Base-by-base conservation (phyloP, 2,888 invertebrate species). In the Ceratothoa steindachneri region DNA sequence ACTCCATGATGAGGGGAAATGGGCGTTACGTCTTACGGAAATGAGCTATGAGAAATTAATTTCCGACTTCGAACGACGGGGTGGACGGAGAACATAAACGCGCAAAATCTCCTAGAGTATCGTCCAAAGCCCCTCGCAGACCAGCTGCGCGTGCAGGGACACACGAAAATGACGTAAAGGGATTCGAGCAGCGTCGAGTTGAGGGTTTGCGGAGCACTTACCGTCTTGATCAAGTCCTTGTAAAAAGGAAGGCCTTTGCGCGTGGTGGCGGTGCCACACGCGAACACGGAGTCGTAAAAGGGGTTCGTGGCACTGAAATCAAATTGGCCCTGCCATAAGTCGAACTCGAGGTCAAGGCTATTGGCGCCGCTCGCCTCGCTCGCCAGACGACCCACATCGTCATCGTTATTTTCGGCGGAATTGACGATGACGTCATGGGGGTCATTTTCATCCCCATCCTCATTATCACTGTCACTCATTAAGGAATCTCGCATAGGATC, bases 311-410 rank as follows among this genome's bases (percentile, higher is more conserved):
- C 68, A 60, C n/a, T 31, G 30, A 74, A 67, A 27, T 79, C 76
- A 67, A 93, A 93, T 86, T 93, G 93, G 75, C 93, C 93, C 84
- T 92, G 91, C 93, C 93, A 93, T 89, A 92, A 90, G 83, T 93
- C 93, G 67, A 71, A 77, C 68, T 80, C 78, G 19, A 80, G 70
- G 29, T 65, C 69, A 12, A 68, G 51, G 1, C 69, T 65, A 2
- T 66, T 64, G 12, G 71, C 60, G 7, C 55, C 66, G 4, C 68
- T 60, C 15, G 69, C 24, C 51, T 64, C n/a, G 15, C 69, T 73
- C 19, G 73, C 51, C 9, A 64, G 55, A 0, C 64, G 65, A 51
- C 41, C n/a, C 29, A 15, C 30, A 82, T 83, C 83, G 83, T 84
- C 83, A 83, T 82, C 83, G 82, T 81, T 80, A 67, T 77, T 73